A percentile compares a stretch with the other conserved stretches of the same genome.
Conservation (phyloP, 2,797 vertebrate genomes). For the Onychomys torridus region DNA sequence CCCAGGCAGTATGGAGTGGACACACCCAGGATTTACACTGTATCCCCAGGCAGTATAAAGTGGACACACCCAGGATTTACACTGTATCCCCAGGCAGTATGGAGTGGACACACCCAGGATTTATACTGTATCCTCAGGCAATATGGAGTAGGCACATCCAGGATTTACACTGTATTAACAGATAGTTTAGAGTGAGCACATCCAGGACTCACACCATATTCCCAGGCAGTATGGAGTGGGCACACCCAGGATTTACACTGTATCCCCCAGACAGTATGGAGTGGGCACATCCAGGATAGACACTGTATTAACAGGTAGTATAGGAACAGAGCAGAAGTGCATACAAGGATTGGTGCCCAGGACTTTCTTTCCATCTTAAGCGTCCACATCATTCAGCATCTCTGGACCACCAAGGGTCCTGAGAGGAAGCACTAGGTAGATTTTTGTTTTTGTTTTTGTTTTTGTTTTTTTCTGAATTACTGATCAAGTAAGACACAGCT, state of each 20-base stretch:
- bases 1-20: too few species aligned
- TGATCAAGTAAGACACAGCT: conserved; percentile 28
- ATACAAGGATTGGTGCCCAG: background rate
- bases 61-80: background rate
- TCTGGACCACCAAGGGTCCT: background rate
- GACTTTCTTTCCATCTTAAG: background rate
- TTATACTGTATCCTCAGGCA: background rate
- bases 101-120: background rate
- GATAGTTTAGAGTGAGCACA: too few species aligned
- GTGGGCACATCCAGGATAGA: background rate
- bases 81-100: background rate
- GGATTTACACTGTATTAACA: too few species aligned
- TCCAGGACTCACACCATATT: too few species aligned
- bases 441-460: too few species aligned
- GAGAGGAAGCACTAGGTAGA: background rate
- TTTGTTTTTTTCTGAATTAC: background rate
- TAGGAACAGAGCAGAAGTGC: background rate
- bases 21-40: background rate
- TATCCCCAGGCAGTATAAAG: too few species aligned
- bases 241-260: too few species aligned
- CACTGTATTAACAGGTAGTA: background rate
- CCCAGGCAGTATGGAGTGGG: too few species aligned
- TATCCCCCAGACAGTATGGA: too few species aligned
- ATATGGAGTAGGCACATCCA: background rate
- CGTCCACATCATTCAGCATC: background rate